phyloP scores from a whole-genome alignment of 2,888 invertebrate genomes.

The Torymus auratus region DNA sequence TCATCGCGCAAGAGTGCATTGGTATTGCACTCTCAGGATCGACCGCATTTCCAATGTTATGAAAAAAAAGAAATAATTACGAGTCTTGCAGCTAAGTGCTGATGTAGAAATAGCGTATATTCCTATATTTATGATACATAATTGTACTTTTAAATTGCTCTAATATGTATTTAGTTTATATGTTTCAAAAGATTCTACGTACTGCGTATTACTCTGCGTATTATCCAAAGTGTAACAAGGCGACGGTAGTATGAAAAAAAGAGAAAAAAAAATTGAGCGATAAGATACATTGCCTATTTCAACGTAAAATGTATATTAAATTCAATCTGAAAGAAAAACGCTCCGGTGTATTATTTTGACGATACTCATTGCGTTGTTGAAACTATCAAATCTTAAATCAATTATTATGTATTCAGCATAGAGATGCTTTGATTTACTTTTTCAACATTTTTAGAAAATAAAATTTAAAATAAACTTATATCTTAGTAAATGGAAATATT shows the following conservation, averaged over 20 bases:
- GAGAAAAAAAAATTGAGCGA: slow-evolving; percentile 1
- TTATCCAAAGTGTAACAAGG: slow-evolving; percentile 58
- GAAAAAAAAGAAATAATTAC: no score
- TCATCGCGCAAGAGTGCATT: no score
- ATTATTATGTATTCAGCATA: background rate
- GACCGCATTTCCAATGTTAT: no score
- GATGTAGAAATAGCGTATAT: slow-evolving; percentile 4
- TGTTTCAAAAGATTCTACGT: slow-evolving; percentile 35
- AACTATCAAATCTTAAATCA: background rate
- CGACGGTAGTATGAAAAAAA: slow-evolving; percentile 58
- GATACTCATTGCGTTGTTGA: slow-evolving; percentile 16
- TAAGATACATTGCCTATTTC: slow-evolving; percentile 27
- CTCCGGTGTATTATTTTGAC: slow-evolving; percentile 10
- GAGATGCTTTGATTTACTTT: no score
- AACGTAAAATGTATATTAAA: slow-evolving; percentile 31
- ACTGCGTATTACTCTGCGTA: background rate
- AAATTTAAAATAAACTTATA: no score
- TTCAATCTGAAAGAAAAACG: slow-evolving; percentile 16
- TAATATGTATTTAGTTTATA: background rate
- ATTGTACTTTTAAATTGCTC: background rate
- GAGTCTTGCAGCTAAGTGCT: background rate
- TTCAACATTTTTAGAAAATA: no score
- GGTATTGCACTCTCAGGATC: no score
- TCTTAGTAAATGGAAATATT: background rate
- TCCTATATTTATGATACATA: slow-evolving; percentile 11